Evolutionary conservation across 92 coral and sea anemone genomes (phyloP).

Genomic region (Zoanthus gigantus): DNA sequence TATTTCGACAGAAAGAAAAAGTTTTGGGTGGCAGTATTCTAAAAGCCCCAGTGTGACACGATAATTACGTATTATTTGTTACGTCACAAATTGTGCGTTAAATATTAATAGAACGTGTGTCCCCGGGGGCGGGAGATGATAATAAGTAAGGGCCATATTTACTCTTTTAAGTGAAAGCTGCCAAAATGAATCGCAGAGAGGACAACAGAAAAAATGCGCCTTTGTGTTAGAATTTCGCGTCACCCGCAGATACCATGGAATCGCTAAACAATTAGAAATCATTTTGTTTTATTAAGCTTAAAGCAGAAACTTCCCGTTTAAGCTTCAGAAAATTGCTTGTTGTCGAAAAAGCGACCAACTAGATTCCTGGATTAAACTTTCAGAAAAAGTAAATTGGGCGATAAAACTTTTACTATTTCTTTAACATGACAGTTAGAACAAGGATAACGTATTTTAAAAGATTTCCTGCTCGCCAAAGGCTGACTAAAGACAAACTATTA

Average conservation of each 20-base stretch:
- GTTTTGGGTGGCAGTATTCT: constrained; percentile 38
- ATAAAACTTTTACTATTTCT: constrained; percentile 10
- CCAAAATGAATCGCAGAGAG: constrained; percentile 8
- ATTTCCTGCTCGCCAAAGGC: constrained; percentile 63
- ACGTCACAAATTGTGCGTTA: constrained; percentile 73
- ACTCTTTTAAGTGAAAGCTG: constrained; percentile 37
- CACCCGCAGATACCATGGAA: constrained; percentile 51
- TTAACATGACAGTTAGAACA: constrained; percentile 37
- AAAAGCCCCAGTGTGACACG: not conserved
- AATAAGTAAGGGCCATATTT: constrained; percentile 54
- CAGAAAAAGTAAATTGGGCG: constrained; percentile 15
- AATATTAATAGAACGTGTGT: constrained; percentile 87
- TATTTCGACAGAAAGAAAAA: constrained; percentile 4
- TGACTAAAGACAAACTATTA: constrained; percentile 37
- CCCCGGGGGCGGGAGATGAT: constrained; percentile 47
- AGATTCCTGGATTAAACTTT: constrained; percentile 22
- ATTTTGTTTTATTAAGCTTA: constrained; percentile 27
- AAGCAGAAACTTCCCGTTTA: not conserved
- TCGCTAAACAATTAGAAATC: constrained; percentile 38
- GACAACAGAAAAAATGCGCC: constrained; percentile 36
- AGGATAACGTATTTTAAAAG: constrained; percentile 71
- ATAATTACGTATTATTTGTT: constrained; percentile 66
- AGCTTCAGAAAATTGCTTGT: constrained; percentile 10
- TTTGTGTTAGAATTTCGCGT: constrained; percentile 38
- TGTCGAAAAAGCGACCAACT: constrained; percentile 22